Base-by-base conservation (phyloP, 2,888 invertebrate genomes). In the Epinotia nisella region DNA sequence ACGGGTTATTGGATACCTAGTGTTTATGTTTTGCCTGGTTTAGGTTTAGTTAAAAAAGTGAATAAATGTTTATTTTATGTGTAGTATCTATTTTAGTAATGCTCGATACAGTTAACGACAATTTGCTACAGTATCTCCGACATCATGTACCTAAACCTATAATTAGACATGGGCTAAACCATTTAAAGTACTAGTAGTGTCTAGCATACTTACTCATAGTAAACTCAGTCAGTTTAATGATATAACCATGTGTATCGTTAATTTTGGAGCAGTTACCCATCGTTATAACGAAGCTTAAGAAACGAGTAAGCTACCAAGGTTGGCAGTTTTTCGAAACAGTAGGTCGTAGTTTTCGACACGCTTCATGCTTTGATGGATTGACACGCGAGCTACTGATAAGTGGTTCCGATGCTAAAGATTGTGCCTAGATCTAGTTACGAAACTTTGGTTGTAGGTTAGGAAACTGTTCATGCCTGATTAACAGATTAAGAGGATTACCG, bases 341-440 rank as follows among this genome's bases (percentile, higher is more conserved):
- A 83, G 85, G 84, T 86, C 84, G 85, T 83, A 83, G 82, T 87
- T 90, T 89, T 87, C 88, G 85, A 85, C 87, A 87, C 76, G 76
- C 85, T 85, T 85, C 78, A 88, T 83, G 90, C 80, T 83, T 87
- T 86, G 85, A 81, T 87, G 84, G 80, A 79, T 82, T 82, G 82
- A 87, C 86, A 86, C 82, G 85, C 84, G 80, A 86, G 83, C 82
- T 78, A 75, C 76, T 75, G 83, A 81, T 79, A 80, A 77, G 75
- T 66, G 76, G 76, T 75, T 79, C 79, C 78, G 79, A 82, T 82
- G 76, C 58, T 75, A 70, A 76, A 79, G 75, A 76, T 67, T 69
- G 51, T 62, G 69, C 56, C 62, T 64, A 68, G 58, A 39, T 68
- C 60, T 62, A 56, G 49, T 62, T 55, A 17, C 29, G 56, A 55